Evolutionary conservation across 2,113 vertebrate genomes (phyloP).

Genomic region (Egretta garzetta): DNA sequence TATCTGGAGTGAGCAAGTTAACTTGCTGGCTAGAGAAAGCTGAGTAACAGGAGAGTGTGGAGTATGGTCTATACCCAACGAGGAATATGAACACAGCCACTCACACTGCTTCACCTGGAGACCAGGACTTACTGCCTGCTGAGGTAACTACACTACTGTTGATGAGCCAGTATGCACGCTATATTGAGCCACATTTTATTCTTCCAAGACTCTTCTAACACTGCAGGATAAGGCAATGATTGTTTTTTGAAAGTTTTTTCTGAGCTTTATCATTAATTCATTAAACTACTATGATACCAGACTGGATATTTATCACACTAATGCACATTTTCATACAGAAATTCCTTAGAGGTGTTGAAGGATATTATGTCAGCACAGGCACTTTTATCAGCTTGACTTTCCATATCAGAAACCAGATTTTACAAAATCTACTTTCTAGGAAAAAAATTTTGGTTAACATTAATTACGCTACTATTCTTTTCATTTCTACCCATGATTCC

Average conservation of each 20-base stretch:
- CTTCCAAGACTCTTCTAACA: not conserved
- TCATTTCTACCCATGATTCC: not conserved
- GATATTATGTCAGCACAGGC: not conserved
- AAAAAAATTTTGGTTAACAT: not conserved
- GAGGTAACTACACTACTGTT: fast-evolving
- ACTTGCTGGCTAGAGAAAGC: not conserved
- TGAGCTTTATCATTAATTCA: not conserved
- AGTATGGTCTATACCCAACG: not conserved
- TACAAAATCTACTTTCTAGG: not conserved
- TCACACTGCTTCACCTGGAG: not conserved
- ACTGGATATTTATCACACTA: not conserved
- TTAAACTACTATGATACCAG: not conserved
- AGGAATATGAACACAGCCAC: not conserved
- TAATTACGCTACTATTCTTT: not conserved
- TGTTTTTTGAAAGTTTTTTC: not conserved
- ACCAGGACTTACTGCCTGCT: not conserved
- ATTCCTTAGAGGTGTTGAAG: not conserved
- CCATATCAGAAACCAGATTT: not conserved
- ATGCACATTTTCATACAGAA: not conserved
- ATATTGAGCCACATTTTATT: not conserved
- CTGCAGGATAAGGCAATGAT: not conserved
- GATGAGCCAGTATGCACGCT: not conserved
- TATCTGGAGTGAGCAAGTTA: not conserved
- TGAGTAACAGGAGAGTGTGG: not conserved
- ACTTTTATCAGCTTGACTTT: not conserved